Evolutionary conservation across 2,888 invertebrate species (phyloP), one percentile per base, ranked within the genome.

Genomic region (Himalopsyche tibetana): DNA sequence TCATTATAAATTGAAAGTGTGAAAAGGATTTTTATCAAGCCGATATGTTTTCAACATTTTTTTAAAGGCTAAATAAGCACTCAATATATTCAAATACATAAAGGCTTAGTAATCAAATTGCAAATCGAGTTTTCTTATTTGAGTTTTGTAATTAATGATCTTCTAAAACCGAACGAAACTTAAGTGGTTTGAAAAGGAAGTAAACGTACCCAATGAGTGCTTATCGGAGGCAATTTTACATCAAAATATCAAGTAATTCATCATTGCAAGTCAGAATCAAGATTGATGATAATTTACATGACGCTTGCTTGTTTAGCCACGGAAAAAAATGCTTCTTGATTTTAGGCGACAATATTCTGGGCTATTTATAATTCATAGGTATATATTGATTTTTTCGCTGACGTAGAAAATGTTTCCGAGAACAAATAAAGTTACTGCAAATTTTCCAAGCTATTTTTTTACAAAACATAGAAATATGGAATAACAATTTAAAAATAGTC

Each of bases 281-380:
- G 86, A 86, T 86, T 86, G 86, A 86, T 86, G 86, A 84, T 86
- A 84, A 86, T 86, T 86, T 82, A 82, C 82, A 86, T 83, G 86
- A 79, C 28, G 74, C 74, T 74, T 15, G 28, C 19, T 74, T 74
- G 36, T 74, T 74, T 36, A 74, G 74, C 74, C 15, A 74, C 38
- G 74, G 74, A 28, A 38, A 74, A 74, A 74, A 74, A n/a, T 19
- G 74, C 74, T 74, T 38, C 38, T 74, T 74, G 74, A 74, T 38
- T 74, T 74, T 74, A 15, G 74, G 36, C 74, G 15, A 11, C 74
- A 74, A 38, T 74, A 38, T 36, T 74, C 38, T 74, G 36, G 74
- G 38, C 4, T 74, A 74, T 74, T 74, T 74, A 36, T 74, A 74
- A 51, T 74, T 38, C 74, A 19, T 51, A 51, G 2, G 51, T 36